These are phyloP conservation scores for Spodoptera litura DNA, from an alignment of 1,140 invertebrate genomes.

Conservation along the genomic window DNA sequence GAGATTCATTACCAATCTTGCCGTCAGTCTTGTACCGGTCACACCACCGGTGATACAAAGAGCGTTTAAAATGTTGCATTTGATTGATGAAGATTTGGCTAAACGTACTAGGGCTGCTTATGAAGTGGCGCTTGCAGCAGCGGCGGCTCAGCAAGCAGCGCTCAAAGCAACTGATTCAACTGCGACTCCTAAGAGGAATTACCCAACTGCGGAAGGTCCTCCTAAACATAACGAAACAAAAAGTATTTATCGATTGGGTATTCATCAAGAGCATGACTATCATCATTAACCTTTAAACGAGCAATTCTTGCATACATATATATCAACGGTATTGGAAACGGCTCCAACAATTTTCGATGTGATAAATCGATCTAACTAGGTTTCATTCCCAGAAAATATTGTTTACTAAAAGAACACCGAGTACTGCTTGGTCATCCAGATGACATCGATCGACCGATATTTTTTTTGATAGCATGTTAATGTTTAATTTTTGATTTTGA, in stretches of 20 bases:
- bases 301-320: no score
- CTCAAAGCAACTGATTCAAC: background rate
- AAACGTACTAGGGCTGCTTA: slow-evolving; percentile 59
- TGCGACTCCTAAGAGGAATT: background rate
- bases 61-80: slow-evolving; percentile 89
- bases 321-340: no score
- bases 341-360: no score
- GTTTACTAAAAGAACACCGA: no score
- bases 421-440: no score
- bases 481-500: no score
- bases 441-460: no score
- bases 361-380: no score
- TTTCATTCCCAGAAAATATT: no score
- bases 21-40: slow-evolving; percentile 89
- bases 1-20: slow-evolving; percentile 92
- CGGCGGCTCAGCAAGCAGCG: slow-evolving; percentile 4
- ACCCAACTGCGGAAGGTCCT: background rate
- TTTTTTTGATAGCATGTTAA: no score
- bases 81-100: slow-evolving; percentile 88
- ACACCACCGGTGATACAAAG: slow-evolving; percentile 92
- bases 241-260: background rate
- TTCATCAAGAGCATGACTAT: background rate
- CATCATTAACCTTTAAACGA: no score
- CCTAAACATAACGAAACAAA: background rate
- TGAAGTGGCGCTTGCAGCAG: background rate